Base-by-base conservation (phyloP, 2,888 invertebrate species). In the Gisinianus flammeolus region DNA sequence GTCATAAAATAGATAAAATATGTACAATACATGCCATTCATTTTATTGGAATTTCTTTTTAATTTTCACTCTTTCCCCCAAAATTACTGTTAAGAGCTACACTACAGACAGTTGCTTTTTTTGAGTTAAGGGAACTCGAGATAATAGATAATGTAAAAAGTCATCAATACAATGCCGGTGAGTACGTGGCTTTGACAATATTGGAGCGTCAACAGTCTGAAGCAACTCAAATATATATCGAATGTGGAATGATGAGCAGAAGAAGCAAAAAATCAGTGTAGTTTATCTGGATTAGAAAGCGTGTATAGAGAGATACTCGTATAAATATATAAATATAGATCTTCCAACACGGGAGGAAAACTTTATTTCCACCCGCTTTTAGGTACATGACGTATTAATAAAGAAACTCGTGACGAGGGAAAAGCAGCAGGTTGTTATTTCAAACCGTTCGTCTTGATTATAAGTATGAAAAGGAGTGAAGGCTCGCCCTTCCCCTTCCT, bases 341-440 rank as follows among this genome's bases (percentile, higher is more conserved):
- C 54, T 54, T 54, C n/a, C n/a, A 54, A 19, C 16, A 54, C 54
- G n/a, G n/a, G n/a, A n/a, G 54, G 54, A 19, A 54, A 54, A 54
- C 54, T 54, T 54, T 54, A n/a, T 54, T n/a, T 54, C n/a, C n/a
- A n/a, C n/a, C n/a, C n/a, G n/a, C n/a, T n/a, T n/a, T n/a, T n/a
- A n/a, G n/a, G n/a, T n/a, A n/a, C n/a, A n/a, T n/a, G n/a, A n/a
- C n/a, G n/a, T n/a, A n/a, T n/a, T n/a, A n/a, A 62, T 62, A 24
- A 26, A 62, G 28, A 62, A 62, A 12, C 16, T 62, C 26, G 26
- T 4, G 62, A n/a, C n/a, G n/a, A 54, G 54, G 54, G n/a, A n/a
- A 54, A 62, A 62, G 62, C 62, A 62, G 62, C 62, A 62, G 62
- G 62, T 62, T 62, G 62, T 26, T 62, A 0, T 62, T 28, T 5